phyloP scores from a whole-genome alignment of 2,888 invertebrate genomes.

The Acholoe squamosa region DNA sequence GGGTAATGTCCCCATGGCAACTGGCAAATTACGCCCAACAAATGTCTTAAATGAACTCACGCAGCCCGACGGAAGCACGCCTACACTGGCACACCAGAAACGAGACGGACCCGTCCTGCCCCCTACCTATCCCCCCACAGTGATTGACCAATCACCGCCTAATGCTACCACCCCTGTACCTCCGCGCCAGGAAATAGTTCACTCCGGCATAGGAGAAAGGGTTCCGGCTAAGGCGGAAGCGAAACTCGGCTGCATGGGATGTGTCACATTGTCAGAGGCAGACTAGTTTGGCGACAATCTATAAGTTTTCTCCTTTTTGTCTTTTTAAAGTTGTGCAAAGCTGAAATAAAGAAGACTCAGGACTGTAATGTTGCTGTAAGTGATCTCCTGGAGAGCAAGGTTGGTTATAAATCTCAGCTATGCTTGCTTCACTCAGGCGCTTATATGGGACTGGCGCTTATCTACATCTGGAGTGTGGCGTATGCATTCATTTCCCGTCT shows the following conservation, averaged over 20 bases:
- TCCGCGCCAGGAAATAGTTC: slow-evolving; percentile 42
- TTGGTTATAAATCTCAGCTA: no score
- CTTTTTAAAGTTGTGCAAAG: not conserved
- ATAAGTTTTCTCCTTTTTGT: not conserved
- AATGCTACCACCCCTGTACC: not conserved
- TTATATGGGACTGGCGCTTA: no score
- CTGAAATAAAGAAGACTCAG: no score
- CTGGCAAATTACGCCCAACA: slow-evolving; percentile 52
- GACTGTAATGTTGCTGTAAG: no score
- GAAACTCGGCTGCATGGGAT: not conserved
- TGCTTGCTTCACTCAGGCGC: no score
- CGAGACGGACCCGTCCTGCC: not conserved
- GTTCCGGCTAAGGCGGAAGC: slow-evolving; percentile 10
- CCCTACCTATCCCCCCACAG: not conserved
- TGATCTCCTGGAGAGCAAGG: no score
- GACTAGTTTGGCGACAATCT: not conserved
- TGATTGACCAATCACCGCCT: slow-evolving; percentile 1
- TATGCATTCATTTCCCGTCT: no score
- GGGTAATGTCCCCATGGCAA: slow-evolving; percentile 52
- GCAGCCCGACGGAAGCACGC: slow-evolving; percentile 17
- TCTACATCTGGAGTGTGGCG: no score
- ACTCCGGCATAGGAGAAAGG: no score
- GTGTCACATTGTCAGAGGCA: not conserved
- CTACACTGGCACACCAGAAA: not conserved
- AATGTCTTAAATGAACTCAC: slow-evolving; percentile 50